Base-by-base conservation (phyloP, 2,888 invertebrate species). In the Dilophus febrilis region DNA sequence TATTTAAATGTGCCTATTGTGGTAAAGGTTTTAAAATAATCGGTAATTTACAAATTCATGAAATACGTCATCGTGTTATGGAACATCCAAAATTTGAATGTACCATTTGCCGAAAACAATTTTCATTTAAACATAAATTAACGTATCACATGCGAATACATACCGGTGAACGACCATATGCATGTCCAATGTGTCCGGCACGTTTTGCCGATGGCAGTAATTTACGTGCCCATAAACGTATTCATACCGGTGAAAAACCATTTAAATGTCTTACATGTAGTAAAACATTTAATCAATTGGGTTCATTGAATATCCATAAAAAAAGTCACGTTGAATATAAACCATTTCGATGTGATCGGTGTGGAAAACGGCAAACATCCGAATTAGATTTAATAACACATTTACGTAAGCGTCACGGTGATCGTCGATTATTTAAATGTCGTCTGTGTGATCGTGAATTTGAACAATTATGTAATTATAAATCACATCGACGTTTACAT, bases 81-180 rank as follows among this genome's bases (percentile, higher is more conserved):
- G 34, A 17, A 11, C 12, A 4, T 8, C 17, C 14, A 3, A 8
- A n/a, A 6, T 34, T 34, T 18, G 4, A 6, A 34, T 34, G 34
- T 17, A 12, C 17, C 5, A 12, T 34, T 3, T 34, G 34, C 12
- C 12, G 12, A 7, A 34, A 34, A 18, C 7, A 17, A 18, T 34
- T 34, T 18, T 17, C 19, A 7, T 34, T 34, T 16, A 34, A 34
- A 18, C 34, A 34, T 17, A 18, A 34, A 16, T 18, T 34, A 12
- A 34, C 7, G 17, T 34, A 34, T n/a, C 34, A 34, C 19, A 34
- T 34, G 34, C 34, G 34, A 4, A 34, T 8, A 18, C 34, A 34
- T 18, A 34, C 17, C 18, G 34, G 34, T 34, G 34, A 34, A 34
- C 17, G 34, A 18, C 34, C 34, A 4, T 34, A 34, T 34, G 19